Evolutionary conservation across 64 coral and sea anemone genomes (phyloP).

Genomic region (Acropora yongei): DNA sequence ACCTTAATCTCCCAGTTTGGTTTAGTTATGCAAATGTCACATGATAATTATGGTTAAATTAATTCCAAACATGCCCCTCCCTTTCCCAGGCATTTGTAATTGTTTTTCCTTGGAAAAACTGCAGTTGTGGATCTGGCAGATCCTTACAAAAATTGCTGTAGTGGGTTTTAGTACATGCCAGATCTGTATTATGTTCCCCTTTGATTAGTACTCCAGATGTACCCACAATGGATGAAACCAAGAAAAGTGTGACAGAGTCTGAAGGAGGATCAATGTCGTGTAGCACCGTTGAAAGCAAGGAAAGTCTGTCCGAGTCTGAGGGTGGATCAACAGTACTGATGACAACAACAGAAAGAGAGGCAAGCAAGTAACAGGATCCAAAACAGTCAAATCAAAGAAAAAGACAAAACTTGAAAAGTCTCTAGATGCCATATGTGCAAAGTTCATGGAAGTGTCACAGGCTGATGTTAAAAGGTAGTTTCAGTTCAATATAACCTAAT

Average conservation of each 20-base stretch:
- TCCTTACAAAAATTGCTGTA: constrained; percentile 16
- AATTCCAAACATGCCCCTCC: constrained; percentile 19
- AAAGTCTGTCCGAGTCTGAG: too few relatives aligned
- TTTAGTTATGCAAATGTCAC: neutral
- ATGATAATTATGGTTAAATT: constrained; percentile 19
- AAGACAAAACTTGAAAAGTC: too few relatives aligned
- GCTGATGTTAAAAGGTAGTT: too few relatives aligned
- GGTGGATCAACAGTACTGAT: too few relatives aligned
- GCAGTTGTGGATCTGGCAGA: neutral
- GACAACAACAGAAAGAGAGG: too few relatives aligned
- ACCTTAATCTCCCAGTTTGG: constrained; percentile 25
- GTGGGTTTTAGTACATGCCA: constrained; percentile 13
- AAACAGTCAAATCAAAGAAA: too few relatives aligned
- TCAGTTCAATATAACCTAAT: too few relatives aligned
- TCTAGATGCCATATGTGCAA: too few relatives aligned
- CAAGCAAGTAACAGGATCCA: too few relatives aligned
- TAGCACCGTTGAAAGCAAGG: neutral
- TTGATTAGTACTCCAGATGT: neutral
- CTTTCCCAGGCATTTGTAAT: neutral
- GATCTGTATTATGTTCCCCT: constrained; percentile 21
- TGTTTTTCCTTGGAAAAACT: constrained; percentile 10
- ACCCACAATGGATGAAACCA: constrained; percentile 13
- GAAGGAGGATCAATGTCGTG: constrained; percentile 29
- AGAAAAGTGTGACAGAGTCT: constrained; percentile 29
- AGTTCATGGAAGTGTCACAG: too few relatives aligned